Conservation (phyloP, 2,888 invertebrate species). For the Sarcophaga variegata region DNA sequence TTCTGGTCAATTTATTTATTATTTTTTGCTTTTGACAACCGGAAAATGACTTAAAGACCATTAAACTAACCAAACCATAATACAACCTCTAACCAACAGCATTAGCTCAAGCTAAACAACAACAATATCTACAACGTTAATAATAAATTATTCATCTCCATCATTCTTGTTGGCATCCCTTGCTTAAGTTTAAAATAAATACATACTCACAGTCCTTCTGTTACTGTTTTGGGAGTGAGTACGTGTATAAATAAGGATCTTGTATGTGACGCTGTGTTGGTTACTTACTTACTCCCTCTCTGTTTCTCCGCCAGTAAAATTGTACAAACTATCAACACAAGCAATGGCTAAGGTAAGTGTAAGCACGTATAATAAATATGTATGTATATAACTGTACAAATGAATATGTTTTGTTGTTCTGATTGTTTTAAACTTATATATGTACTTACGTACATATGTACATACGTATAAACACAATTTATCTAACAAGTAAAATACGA, state of each 20-base stretch:
- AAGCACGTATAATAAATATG: neutral
- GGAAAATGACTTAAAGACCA: slow-evolving; percentile 34
- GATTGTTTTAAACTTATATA: neutral
- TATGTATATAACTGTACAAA: neutral
- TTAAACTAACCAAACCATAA: slow-evolving; percentile 8
- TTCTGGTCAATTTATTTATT: neutral
- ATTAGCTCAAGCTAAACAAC: neutral
- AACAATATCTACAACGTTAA: neutral
- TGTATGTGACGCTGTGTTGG: slow-evolving; percentile 8
- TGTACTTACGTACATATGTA: neutral
- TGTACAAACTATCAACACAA: slow-evolving; percentile 44
- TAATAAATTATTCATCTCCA: slow-evolving; percentile 2
- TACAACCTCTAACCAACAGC: neutral
- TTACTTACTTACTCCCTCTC: neutral
- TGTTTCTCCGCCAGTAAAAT: slow-evolving; percentile 9
- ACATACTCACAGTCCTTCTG: neutral
- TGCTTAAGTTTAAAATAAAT: slow-evolving; percentile 7
- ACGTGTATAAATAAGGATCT: no score
- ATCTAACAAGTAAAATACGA: neutral
- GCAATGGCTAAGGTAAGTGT: slow-evolving; percentile 76
- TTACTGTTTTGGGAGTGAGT: neutral
- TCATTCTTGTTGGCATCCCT: slow-evolving; percentile 20
- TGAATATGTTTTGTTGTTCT: neutral
- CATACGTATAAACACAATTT: neutral
- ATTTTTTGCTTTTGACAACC: neutral